A percentile compares a stretch with the other conserved stretches of the same genome.
phyloP scores from a whole-genome alignment of 2,888 invertebrate genomes.

The Sarcophaga caerulescens region DNA sequence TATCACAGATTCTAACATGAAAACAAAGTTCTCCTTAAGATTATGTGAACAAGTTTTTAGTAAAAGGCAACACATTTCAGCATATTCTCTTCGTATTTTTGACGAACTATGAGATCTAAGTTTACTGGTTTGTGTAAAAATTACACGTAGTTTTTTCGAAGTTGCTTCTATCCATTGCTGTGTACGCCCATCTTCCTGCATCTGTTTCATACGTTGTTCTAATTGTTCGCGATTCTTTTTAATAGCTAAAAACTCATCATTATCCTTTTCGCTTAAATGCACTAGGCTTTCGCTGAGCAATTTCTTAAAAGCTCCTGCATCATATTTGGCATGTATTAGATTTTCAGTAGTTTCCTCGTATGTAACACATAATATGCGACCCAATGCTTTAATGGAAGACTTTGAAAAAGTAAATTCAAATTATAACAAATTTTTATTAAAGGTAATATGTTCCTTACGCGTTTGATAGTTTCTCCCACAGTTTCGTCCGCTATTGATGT shows the following conservation, averaged over 20 bases:
- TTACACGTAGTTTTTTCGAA: constrained; percentile 75
- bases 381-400: constrained; percentile 76
- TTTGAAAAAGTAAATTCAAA: constrained; percentile 55
- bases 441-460: constrained; percentile 79
- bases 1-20: constrained; percentile 86
- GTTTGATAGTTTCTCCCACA: constrained; percentile 83
- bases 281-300: constrained; percentile 61
- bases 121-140: constrained; percentile 81
- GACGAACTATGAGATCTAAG: constrained; percentile 84
- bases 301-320: constrained; percentile 71
- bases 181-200: constrained; percentile 74
- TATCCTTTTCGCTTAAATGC: background rate
- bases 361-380: constrained; percentile 77
- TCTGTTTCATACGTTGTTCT: constrained; percentile 71
- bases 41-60: constrained; percentile 85
- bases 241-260: constrained; percentile 71
- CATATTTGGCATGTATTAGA: constrained; percentile 71
- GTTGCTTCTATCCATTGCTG: constrained; percentile 81
- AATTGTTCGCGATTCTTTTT: constrained; percentile 70
- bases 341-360: constrained; percentile 78
- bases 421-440: background rate
- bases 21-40: constrained; percentile 84
- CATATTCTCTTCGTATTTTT: constrained; percentile 85
- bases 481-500: constrained; percentile 83
- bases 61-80: constrained; percentile 83